Evolutionary conservation across 1,140 invertebrate genomes (phyloP), one percentile per base, ranked within the genome.

Genomic region (Drosophila paulistorum): DNA sequence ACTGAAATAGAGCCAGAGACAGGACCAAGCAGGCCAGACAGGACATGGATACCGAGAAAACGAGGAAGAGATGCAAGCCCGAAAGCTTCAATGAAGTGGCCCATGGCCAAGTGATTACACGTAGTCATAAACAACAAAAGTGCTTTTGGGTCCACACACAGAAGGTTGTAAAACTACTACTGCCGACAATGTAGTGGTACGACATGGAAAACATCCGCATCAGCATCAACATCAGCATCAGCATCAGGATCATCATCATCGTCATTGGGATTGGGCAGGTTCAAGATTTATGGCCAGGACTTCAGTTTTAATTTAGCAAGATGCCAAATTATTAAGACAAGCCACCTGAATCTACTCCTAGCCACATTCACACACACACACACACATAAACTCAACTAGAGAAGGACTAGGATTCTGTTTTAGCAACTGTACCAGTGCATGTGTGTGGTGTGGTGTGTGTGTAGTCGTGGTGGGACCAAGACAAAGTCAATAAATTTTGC

Each of bases 401-500:
- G 26, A 68, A 30, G 17, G 11, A n/a, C 17, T 33, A 54, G 11
- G 11, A 51, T 51, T 23, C 45, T 11, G 9, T 51, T 11, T 9
- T 23, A 51, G 17, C 45, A 51, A 51, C 45, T 51, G 45, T 51
- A 51, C 45, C 3, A 9, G 7, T 45, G n/a, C 10, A 9, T 42
- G n/a, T 13, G 45, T 48, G 45, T 48, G 45, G 45, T 51, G 7
- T 51, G 3, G 6, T n/a, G 26, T 48, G 42, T 17, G 45, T 51
- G 7, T 51, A 10, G 6, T n/a, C 45, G 17, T 23, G 17, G 41
- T 11, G 57, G 59, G 45, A 35, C 73, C 64, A 81, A 79, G 83
- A 74, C 79, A 79, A 87, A 87, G 82, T 86, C 82, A 82, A 86
- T 86, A 86, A 86, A 87, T 86, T 86, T 73, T 87, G 79, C 69